A percentile compares a stretch with the other conserved stretches of the same genome.
phyloP scores from a whole-genome alignment of 2,888 invertebrate species.

The Sialis fuliginosa region DNA sequence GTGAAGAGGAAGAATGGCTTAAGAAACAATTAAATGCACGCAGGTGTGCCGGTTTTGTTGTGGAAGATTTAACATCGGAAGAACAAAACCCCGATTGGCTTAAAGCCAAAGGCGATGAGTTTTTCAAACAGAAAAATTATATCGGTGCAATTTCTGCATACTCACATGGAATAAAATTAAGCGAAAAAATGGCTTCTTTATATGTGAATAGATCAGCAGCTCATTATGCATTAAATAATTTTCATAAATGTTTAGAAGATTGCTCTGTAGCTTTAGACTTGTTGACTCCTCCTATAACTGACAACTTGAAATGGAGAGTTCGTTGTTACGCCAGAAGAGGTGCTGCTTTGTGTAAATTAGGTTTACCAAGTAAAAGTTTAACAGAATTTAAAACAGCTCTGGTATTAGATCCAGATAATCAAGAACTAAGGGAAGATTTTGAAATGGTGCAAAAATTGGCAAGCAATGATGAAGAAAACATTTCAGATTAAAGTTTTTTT shows the following conservation, averaged over 20 bases:
- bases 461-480: neutral
- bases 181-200: conserved; percentile 51
- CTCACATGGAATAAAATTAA: conserved; percentile 56
- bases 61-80: conserved; percentile 55
- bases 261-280: conserved; percentile 53
- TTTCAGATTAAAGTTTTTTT: no score
- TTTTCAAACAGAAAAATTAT: conserved; percentile 56
- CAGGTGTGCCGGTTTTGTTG: conserved; percentile 47
- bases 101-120: conserved; percentile 63
- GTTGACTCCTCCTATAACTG: conserved; percentile 50
- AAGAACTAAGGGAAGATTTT: conserved; percentile 39
- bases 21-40: conserved; percentile 58
- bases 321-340: conserved; percentile 59
- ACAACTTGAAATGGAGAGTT: conserved; percentile 51
- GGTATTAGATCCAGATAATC: conserved; percentile 43
- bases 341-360: conserved; percentile 50
- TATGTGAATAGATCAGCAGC: conserved; percentile 63
- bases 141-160: conserved; percentile 70
- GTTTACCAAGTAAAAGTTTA: conserved; percentile 49
- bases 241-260: conserved; percentile 36
- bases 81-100: conserved; percentile 72
- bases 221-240: conserved; percentile 61
- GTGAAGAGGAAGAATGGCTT: conserved; percentile 65
- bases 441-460: conserved; percentile 1
- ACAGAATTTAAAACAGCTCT: conserved; percentile 58